These are phyloP conservation scores for Callithrix jacchus DNA, from an alignment of 2,113 vertebrate genomes.

Conservation along the genomic window DNA sequence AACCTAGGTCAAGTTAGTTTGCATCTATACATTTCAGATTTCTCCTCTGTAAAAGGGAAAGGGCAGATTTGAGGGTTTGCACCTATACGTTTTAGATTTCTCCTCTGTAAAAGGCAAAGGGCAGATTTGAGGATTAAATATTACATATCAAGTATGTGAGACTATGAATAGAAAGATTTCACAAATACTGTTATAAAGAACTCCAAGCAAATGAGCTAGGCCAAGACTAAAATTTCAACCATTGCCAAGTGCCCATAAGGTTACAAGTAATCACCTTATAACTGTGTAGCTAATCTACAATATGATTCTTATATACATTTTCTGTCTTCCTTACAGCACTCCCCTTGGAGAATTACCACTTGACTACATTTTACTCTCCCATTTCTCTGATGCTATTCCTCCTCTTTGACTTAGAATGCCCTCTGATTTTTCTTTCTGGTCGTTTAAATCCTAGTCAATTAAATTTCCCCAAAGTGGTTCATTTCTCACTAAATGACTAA, in stretches of 20 bases:
- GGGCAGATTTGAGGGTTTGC: neutral
- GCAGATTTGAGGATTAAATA: neutral
- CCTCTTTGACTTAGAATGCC: neutral
- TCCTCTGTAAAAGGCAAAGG: neutral
- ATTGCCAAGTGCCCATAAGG: neutral
- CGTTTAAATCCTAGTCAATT: neutral
- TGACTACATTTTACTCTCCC: neutral
- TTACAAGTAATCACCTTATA: neutral
- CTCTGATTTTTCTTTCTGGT: neutral
- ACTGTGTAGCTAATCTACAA: neutral
- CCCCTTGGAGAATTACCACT: neutral
- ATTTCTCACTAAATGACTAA: neutral
- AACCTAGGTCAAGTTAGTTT: neutral
- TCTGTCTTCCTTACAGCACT: neutral
- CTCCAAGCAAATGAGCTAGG: neutral
- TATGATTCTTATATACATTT: neutral
- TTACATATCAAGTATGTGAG: neutral
- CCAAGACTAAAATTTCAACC: neutral
- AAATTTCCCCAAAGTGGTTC: neutral
- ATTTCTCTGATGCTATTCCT: neutral
- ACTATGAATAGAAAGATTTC: neutral
- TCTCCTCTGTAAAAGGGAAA: neutral
- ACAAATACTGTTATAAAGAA: neutral
- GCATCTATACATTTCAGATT: neutral
- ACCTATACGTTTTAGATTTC: neutral